Conservation (phyloP, 92 coral and sea anemone genomes). For the Muricea muricata region DNA sequence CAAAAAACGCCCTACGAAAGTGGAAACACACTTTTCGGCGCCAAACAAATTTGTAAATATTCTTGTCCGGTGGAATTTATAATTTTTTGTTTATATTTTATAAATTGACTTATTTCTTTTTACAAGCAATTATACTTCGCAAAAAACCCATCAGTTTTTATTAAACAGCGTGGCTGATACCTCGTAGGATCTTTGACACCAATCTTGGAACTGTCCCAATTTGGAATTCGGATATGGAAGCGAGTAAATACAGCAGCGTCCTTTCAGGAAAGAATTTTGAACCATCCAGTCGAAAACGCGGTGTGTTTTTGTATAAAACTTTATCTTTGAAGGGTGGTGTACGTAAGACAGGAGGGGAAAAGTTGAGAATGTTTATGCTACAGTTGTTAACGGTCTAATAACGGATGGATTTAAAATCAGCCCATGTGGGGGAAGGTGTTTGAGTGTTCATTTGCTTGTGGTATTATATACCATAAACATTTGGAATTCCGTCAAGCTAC, state of each 20-base stretch:
- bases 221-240: constrained; percentile 6
- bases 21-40: constrained; percentile 36
- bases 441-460: too few relatives aligned
- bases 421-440: too few relatives aligned
- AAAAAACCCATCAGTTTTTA: background rate
- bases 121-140: background rate
- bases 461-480: background rate
- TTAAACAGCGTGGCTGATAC: background rate
- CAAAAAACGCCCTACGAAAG: background rate
- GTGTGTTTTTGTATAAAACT: background rate
- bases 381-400: background rate
- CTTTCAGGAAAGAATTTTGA: constrained; percentile 33
- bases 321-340: background rate
- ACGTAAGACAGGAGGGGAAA: background rate
- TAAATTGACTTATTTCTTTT: background rate
- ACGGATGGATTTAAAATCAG: background rate
- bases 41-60: constrained; percentile 22
- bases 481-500: background rate
- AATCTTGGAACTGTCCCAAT: background rate
- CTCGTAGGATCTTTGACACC: background rate
- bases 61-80: background rate
- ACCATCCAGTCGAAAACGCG: constrained; percentile 16
- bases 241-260: constrained; percentile 20
- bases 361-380: background rate
- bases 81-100: constrained; percentile 17